Conservation (phyloP, 2,888 invertebrate species). For the Celastrina argiolus region DNA sequence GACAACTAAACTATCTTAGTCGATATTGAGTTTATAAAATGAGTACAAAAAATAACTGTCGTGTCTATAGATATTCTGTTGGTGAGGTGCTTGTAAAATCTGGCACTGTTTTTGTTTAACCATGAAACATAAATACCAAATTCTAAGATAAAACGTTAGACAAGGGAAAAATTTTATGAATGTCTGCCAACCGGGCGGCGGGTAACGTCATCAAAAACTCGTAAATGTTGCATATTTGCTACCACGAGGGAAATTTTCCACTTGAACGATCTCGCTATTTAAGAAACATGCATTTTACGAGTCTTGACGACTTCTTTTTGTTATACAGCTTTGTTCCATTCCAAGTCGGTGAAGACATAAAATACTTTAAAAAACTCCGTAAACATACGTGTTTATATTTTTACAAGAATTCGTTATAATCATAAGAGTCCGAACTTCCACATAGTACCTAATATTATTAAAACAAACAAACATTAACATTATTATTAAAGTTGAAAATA, state of each 20-base stretch:
- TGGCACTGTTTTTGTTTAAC: neutral
- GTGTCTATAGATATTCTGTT: too few relatives aligned
- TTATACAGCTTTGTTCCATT: slow-evolving; percentile 19
- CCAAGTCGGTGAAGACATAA: neutral
- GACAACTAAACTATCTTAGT: too few relatives aligned
- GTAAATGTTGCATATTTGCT: slow-evolving; percentile 64
- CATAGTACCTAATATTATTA: too few relatives aligned
- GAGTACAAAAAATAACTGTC: too few relatives aligned
- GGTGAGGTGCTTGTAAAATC: neutral
- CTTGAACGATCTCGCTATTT: slow-evolving; percentile 55
- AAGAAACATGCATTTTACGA: slow-evolving; percentile 62
- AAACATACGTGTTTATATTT: too few relatives aligned
- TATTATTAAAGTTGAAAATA: too few relatives aligned
- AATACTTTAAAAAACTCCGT: neutral
- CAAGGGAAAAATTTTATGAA: slow-evolving; percentile 51
- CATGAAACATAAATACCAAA: slow-evolving; percentile 10
- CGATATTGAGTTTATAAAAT: too few relatives aligned
- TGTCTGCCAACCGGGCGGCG: slow-evolving; percentile 43
- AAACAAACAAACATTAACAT: too few relatives aligned
- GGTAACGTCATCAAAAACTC: slow-evolving; percentile 63
- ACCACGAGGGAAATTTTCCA: slow-evolving; percentile 63
- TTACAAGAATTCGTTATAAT: too few relatives aligned
- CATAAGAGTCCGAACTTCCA: too few relatives aligned
- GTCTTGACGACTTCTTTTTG: slow-evolving; percentile 23
- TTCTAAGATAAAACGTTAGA: slow-evolving; percentile 23